These are phyloP conservation scores for Piliocolobus tephrosceles DNA, from an alignment of 2,113 vertebrate genomes.

Conservation along the genomic window DNA sequence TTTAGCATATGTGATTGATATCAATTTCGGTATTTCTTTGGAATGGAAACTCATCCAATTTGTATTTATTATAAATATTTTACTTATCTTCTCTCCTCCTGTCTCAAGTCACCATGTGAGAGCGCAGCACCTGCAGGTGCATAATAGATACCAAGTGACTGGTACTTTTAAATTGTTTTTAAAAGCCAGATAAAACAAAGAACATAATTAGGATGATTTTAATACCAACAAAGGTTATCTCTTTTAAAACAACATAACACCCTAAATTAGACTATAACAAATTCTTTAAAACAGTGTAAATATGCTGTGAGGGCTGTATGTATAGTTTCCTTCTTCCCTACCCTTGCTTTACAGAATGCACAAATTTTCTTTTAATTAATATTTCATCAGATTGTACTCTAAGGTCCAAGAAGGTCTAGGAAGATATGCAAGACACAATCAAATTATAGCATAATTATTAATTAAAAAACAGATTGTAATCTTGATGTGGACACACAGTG, in stretches of 20 bases:
- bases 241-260: neutral
- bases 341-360: neutral
- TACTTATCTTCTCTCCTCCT: neutral
- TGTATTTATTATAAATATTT: neutral
- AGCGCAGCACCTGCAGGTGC: neutral
- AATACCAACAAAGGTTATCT: neutral
- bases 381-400: constrained; percentile 54
- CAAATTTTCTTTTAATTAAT: constrained; percentile 60
- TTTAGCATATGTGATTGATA: neutral
- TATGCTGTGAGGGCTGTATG: neutral
- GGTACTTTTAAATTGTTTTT: neutral
- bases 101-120: neutral
- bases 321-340: neutral
- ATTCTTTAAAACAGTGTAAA: neutral
- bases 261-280: neutral
- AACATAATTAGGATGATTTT: neutral
- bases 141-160: neutral
- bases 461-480: constrained; percentile 66
- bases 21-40: neutral
- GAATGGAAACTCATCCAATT: neutral
- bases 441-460: constrained; percentile 52
- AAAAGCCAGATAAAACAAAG: neutral
- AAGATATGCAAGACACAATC: constrained; percentile 25
- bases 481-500: constrained; percentile 23
- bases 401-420: constrained; percentile 42